Conservation (phyloP, 2,797 vertebrate species). For the Tolypeutes matacus region DNA sequence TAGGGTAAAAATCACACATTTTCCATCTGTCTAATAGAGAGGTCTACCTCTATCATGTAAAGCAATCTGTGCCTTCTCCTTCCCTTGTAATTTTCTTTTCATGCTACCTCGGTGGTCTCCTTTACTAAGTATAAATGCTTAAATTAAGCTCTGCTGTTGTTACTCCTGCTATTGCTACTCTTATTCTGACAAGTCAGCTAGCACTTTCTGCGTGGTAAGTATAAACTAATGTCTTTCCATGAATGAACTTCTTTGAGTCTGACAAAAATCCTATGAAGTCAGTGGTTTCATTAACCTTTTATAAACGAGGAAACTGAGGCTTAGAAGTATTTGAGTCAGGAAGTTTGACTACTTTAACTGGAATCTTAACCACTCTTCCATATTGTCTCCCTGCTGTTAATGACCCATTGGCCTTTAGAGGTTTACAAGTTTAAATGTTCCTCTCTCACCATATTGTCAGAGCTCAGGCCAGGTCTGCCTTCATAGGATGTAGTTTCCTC, state of each 20-base stretch:
- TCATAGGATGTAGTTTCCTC: neutral
- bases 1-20: neutral
- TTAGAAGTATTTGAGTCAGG: neutral
- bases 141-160: neutral
- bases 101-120: neutral
- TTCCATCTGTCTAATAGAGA: neutral
- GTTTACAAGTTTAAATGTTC: neutral
- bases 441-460: neutral
- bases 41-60: neutral
- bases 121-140: neutral
- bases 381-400: neutral
- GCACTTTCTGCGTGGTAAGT: neutral
- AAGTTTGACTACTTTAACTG: neutral
- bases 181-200: neutral
- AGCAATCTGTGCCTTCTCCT: neutral
- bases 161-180: neutral
- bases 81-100: neutral
- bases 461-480: neutral
- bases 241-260: conserved; percentile 2
- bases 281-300: conserved; percentile 29
- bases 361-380: neutral
- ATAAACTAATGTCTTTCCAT: neutral
- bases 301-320: neutral
- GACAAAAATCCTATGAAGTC: neutral
- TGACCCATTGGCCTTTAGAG: neutral